Evolutionary conservation across 2,797 vertebrate genomes (phyloP), one percentile per base, ranked within the genome.

Genomic region (Diceros bicornis): DNA sequence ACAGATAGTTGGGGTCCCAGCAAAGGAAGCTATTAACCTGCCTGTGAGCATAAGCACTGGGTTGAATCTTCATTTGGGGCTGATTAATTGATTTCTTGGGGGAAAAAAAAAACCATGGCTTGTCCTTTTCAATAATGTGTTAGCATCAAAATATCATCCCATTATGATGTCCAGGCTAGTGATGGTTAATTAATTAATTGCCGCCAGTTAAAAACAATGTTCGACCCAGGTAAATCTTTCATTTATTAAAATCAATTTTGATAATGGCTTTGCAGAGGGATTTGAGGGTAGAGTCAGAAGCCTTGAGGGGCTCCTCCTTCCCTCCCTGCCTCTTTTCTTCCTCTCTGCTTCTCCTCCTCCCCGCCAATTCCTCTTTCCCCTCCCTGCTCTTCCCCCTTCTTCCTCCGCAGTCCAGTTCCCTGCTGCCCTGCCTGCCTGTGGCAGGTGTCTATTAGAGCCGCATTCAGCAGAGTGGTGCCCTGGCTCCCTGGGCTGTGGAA

Each of bases 171-270:
- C 93, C 84, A 41, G 96, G 89, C 93, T 93, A 94, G 91, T 91
- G 94, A 97, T 94, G 96, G 94, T 96, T 98, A 98, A 98, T 98
- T 98, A 97, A 98, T 98, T 97, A 98, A 97, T 94, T 96, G 91
- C 92, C 16, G 37, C 71, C 95, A 90, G 95, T 96, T 97, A 95
- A 96, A 98, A 98, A 97, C 89, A 96, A 90, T 93, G 89, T 91
- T 97, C 96, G 91, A 97, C 81, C 93, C 96, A 98, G 94, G 87
- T 93, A 97, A 96, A 94, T 97, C 98, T 97, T 97, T 95, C 94
- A 97, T 97, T 97, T 97, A 98, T 98, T 98, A 98, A 98, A 98
- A 98, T 98, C 96, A 96, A 97, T 98, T 95, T 96, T 97, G 96
- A 96, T 97, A 98, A 98, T 96, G 96, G 91, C 95, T 98, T 96